Evolutionary conservation across 2,888 invertebrate genomes (phyloP).

Genomic region (Halocaridina rubra): DNA sequence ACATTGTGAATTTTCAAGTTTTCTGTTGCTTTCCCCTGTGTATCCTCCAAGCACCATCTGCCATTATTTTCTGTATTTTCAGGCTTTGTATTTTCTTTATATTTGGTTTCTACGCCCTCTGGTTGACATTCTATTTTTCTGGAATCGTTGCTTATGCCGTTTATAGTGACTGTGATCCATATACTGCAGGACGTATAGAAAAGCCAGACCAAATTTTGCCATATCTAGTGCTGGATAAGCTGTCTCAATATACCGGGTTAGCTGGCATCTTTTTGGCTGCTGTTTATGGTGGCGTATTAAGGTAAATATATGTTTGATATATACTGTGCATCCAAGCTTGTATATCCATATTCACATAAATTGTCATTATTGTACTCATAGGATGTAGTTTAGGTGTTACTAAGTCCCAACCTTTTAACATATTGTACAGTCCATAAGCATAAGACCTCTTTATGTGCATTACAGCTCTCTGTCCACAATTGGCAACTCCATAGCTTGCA

Average conservation of each 20-base stretch:
- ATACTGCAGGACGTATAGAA: constrained; percentile 13
- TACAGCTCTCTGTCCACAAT: neutral
- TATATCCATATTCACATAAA: no score
- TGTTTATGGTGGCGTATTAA: constrained; percentile 45
- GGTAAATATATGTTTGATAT: no score
- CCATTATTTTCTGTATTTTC: neutral
- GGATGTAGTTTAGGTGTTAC: no score
- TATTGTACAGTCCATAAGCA: no score
- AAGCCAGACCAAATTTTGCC: constrained; percentile 46
- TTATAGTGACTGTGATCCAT: constrained; percentile 43
- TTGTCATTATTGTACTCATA: no score
- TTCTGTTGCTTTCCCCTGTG: no score
- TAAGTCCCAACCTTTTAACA: no score
- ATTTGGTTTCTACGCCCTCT: constrained; percentile 17
- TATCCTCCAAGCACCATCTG: no score
- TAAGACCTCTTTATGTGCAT: no score
- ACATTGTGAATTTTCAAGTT: no score
- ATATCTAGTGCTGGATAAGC: constrained; percentile 42
- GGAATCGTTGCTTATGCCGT: constrained; percentile 46
- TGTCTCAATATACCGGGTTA: constrained; percentile 14
- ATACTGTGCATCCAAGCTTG: no score
- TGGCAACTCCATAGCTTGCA: neutral
- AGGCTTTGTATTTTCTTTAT: constrained; percentile 20
- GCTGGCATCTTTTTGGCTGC: constrained; percentile 38
- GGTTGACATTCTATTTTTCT: constrained; percentile 25